Base-by-base conservation (phyloP, 1,140 invertebrate genomes). In the Pogonomyrmex californicus region DNA sequence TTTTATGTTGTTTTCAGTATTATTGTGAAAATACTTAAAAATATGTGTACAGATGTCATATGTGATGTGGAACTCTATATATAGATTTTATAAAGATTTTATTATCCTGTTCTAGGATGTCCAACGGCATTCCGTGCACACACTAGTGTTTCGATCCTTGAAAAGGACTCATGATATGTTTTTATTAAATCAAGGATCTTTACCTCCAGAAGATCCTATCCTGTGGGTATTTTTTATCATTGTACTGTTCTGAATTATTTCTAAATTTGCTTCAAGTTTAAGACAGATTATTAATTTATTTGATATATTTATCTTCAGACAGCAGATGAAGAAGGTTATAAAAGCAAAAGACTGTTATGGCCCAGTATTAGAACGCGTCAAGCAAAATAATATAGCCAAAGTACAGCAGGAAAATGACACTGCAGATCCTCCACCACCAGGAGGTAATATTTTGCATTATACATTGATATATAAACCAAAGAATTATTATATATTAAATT, bases 81-180 rank as follows among this genome's bases (percentile, higher is more conserved):
- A 63, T 5, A 44, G 41, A 66, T 81, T 56, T 56, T 2, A 14
- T 56, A 23, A 75, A 62, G 14, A 12, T 33, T 30, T 33, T 5
- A 44, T 85, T 47, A 38, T 62, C 54, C 23, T 88, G 12, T 87
- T 86, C 36, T 71, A 94, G 96, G 98, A 99, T 87, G 98, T 99
- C 2, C 98, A 99, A 93, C 98, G 98, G 92, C 99, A 99, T 96
- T 99, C 99, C 4, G 98, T 99, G 0, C 99, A 99, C 92, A 99
- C 99, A 4, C 95, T 99, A 77, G 98, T 99, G 66, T 99, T 99
- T 95, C 96, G 99, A 88, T 99, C 99, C 5, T 95, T 99, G 82
- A 99, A 99, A 95, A 95, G 99, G 92, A 99, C 99, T 14, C 99
- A 99, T 95, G 99, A 99, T 95, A 98, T 99, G 97, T 99, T 99